These are phyloP conservation scores for Eumacrocentrus americanus DNA, from an alignment of 2,888 invertebrate genomes.

Conservation along the genomic window DNA sequence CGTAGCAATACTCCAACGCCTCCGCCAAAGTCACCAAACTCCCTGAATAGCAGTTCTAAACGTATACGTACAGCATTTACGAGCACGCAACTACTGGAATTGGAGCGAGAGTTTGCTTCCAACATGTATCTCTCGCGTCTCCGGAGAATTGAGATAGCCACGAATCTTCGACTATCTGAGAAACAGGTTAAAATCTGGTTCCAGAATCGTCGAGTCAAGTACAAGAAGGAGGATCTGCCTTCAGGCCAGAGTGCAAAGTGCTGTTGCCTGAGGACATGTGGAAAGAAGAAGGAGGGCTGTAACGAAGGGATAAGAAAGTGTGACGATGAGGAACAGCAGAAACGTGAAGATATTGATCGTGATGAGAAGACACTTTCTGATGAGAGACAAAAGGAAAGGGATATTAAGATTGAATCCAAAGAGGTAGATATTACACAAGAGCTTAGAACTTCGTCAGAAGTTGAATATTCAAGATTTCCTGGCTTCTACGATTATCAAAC, in stretches of 20 bases:
- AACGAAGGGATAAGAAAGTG: constrained; percentile 36
- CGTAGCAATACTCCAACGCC: constrained; percentile 58
- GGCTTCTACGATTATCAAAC: constrained; percentile 31
- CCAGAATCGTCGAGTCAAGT: constrained; percentile 90
- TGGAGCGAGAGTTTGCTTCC: constrained; percentile 78
- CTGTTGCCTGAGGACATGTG: constrained; percentile 64
- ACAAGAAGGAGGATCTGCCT: constrained; percentile 86
- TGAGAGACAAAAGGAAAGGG: constrained; percentile 18
- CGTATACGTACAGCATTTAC: constrained; percentile 93
- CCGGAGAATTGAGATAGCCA: constrained; percentile 91
- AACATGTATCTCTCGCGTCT: constrained; percentile 92
- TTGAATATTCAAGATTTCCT: constrained; percentile 27
- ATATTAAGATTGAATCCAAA: constrained; percentile 25
- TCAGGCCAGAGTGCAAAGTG: constrained; percentile 60
- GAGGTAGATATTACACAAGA: constrained; percentile 12
- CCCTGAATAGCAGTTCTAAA: constrained; percentile 72
- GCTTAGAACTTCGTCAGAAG: constrained; percentile 29
- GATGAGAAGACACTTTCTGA: constrained; percentile 18
- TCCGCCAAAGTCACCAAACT: constrained; percentile 62
- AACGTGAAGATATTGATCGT: constrained; percentile 25
- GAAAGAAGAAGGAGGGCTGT: constrained; percentile 53
- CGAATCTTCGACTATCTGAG: constrained; percentile 83
- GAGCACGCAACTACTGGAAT: constrained; percentile 83
- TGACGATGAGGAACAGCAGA: constrained; percentile 29
- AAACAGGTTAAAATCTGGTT: constrained; percentile 97